phyloP scores from a whole-genome alignment of 2,797 vertebrate species.

The Adrianichthys oophorus region DNA sequence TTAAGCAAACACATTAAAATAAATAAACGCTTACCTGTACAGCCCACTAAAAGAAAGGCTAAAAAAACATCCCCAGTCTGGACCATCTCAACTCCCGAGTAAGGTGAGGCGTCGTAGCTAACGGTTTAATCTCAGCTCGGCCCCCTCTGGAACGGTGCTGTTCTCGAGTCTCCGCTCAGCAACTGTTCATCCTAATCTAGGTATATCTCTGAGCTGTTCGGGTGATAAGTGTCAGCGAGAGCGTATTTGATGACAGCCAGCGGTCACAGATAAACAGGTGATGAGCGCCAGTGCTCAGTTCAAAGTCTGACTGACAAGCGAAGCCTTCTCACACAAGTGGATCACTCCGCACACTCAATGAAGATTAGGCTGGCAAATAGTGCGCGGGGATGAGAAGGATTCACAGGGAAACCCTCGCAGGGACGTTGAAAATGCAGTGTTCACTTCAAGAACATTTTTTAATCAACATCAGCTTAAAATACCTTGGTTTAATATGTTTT shows the following conservation, averaged over 20 bases:
- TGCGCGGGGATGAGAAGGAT: constrained; percentile 37
- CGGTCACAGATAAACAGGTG: constrained; percentile 54
- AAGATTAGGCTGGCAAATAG: constrained; percentile 60
- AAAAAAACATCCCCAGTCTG: constrained; percentile 65
- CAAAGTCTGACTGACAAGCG: constrained; percentile 80
- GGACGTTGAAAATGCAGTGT: not conserved
- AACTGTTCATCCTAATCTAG: constrained; percentile 58
- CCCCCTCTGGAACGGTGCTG: constrained; percentile 25
- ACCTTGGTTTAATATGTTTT: too few species aligned
- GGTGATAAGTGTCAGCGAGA: constrained; percentile 32
- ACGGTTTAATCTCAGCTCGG: constrained; percentile 43
- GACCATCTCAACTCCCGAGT: constrained; percentile 74
- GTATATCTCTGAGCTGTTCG: constrained; percentile 25
- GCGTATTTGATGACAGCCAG: constrained; percentile 43
- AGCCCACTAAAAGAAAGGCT: constrained; percentile 70
- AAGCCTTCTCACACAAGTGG: constrained; percentile 57
- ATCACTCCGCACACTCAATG: constrained; percentile 64
- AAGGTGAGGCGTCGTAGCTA: constrained; percentile 51
- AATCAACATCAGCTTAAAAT: too few species aligned
- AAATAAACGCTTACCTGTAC: constrained; percentile 64
- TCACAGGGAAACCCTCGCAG: constrained; percentile 4
- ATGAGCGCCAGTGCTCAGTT: constrained; percentile 75
- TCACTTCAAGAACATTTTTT: too few species aligned
- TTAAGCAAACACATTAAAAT: too few species aligned
- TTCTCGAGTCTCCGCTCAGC: constrained; percentile 27